phyloP scores from a whole-genome alignment of 1,140 invertebrate genomes.

The Hesperophylax magnus region DNA sequence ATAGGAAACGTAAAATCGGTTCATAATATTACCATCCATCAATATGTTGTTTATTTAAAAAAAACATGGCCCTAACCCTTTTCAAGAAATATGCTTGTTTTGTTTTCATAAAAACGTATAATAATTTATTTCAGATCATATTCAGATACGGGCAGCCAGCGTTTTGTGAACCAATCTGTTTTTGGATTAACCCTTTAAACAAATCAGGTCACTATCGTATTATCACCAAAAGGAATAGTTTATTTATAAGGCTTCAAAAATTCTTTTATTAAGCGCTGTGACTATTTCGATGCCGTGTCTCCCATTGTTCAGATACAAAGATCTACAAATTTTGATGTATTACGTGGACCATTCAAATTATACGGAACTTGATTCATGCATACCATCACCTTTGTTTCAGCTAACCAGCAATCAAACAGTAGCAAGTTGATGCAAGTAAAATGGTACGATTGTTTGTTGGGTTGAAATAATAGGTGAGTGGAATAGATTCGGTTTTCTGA shows the following conservation, averaged over 20 bases:
- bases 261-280: too few relatives aligned
- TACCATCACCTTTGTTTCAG: conserved; percentile 31
- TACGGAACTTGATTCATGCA: conserved; percentile 32
- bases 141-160: not conserved
- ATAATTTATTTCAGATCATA: not conserved
- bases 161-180: conserved; percentile 5
- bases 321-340: conserved; percentile 5
- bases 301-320: not conserved
- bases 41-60: not conserved
- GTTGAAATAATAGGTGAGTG: not conserved
- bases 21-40: too few relatives aligned
- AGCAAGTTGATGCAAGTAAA: not conserved
- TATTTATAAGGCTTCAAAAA: too few relatives aligned
- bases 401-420: conserved; percentile 12
- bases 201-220: not conserved
- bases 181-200: not conserved
- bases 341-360: conserved; percentile 17
- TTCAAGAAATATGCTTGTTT: not conserved
- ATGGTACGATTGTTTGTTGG: not conserved
- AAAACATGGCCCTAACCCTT: not conserved
- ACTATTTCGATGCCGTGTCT: not conserved
- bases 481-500: not conserved
- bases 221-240: too few relatives aligned
- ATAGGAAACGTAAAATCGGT: too few relatives aligned
- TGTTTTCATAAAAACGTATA: not conserved